phyloP scores from a whole-genome alignment of 1,140 invertebrate species.

The Uloborus diversus region DNA sequence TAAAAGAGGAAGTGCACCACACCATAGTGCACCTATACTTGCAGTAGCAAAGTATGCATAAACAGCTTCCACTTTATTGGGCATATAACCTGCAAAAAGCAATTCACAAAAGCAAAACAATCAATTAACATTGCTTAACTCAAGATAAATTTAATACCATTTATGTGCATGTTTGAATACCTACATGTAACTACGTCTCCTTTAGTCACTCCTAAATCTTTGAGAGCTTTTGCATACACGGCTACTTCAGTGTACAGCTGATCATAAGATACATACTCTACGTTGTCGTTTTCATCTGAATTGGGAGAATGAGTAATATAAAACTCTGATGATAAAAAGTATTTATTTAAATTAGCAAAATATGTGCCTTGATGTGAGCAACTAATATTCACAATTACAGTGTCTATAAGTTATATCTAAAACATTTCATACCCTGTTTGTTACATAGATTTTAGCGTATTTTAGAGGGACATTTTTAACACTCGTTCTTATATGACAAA shows the following conservation, averaged over 20 bases:
- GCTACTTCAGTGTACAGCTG: constrained; percentile 28
- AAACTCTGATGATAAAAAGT: no score
- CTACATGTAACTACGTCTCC: constrained; percentile 23
- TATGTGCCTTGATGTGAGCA: no score
- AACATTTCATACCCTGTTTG: no score
- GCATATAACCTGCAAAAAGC: constrained; percentile 15
- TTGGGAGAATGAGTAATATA: no score
- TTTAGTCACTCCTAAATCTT: neutral
- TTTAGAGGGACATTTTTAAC: no score
- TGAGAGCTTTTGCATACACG: constrained; percentile 15
- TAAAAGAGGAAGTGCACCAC: constrained; percentile 9
- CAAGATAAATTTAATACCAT: neutral
- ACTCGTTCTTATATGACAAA: no score
- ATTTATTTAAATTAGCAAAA: no score
- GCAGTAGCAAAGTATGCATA: constrained; percentile 10
- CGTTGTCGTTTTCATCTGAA: constrained; percentile 26
- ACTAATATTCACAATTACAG: no score
- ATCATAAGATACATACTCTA: constrained; percentile 5
- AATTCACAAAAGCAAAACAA: neutral
- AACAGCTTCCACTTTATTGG: constrained; percentile 25
- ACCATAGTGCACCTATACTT: constrained; percentile 6
- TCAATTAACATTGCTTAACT: neutral
- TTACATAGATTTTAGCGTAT: no score
- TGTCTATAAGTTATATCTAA: no score
- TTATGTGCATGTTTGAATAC: no score